phyloP scores from a whole-genome alignment of 1,140 invertebrate species.

The Lordiphosa clarofinis region DNA sequence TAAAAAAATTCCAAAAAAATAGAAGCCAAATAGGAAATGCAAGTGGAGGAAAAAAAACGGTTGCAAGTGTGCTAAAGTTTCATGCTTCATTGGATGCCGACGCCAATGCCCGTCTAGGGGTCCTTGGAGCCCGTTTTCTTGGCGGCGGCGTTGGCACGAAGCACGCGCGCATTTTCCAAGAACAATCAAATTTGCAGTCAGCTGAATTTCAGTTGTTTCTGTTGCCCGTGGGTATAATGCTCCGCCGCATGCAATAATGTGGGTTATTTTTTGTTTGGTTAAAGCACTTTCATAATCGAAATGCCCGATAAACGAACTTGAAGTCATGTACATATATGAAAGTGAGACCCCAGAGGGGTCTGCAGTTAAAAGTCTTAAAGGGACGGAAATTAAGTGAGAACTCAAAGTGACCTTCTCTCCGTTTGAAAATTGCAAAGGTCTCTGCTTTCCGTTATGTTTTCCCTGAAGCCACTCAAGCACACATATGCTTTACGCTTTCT shows the following conservation, averaged over 20 bases:
- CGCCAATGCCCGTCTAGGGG: constrained; percentile 18
- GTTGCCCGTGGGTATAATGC: constrained; percentile 45
- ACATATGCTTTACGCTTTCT: constrained; percentile 69
- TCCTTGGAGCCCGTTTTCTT: constrained; percentile 49
- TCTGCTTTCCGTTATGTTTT: constrained; percentile 1
- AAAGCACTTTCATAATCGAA: constrained; percentile 74
- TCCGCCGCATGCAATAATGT: constrained; percentile 29
- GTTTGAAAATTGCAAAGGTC: constrained; percentile 65
- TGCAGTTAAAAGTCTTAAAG: background rate
- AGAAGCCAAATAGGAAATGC: constrained; percentile 40
- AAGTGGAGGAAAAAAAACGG: constrained; percentile 42
- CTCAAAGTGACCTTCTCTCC: constrained; percentile 34
- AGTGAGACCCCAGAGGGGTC: background rate
- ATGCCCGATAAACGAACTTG: constrained; percentile 41
- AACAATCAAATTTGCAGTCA: constrained; percentile 73
- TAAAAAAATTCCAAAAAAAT: constrained; percentile 9
- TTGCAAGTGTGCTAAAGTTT: constrained; percentile 75
- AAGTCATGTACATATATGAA: constrained; percentile 10
- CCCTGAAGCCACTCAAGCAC: constrained; percentile 53
- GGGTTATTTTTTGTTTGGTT: constrained; percentile 6
- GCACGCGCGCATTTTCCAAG: constrained; percentile 45
- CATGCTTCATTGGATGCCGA: constrained; percentile 70
- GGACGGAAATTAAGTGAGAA: background rate
- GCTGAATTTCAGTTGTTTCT: constrained; percentile 49
- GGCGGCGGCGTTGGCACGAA: constrained; percentile 21